phyloP scores from a whole-genome alignment of 2,797 vertebrate species.

The Columba guinea region DNA sequence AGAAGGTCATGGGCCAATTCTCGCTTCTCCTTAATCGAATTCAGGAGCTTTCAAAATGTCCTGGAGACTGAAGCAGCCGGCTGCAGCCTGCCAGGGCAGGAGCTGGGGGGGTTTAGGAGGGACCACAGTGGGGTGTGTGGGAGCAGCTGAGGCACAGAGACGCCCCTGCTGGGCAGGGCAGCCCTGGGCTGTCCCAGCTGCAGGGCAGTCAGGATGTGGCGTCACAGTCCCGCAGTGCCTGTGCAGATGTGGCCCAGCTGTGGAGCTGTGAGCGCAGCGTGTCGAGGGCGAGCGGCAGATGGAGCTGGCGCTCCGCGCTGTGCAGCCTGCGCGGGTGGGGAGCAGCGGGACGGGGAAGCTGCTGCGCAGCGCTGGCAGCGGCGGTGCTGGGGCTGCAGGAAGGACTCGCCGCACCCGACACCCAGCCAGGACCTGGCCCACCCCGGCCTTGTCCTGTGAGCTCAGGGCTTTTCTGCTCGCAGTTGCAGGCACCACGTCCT shows the following conservation, averaged over 20 bases:
- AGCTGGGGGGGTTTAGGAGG: not conserved
- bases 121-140: fast-evolving
- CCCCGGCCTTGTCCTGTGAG: fast-evolving
- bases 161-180: too few relatives aligned
- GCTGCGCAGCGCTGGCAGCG: too few relatives aligned
- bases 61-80: fast-evolving
- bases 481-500: not conserved
- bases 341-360: too few relatives aligned
- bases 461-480: not conserved
- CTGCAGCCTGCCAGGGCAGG: not conserved
- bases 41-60: not conserved
- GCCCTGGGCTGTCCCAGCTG: not conserved
- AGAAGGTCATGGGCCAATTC: not conserved
- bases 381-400: too few relatives aligned
- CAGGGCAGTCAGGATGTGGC: fast-evolving
- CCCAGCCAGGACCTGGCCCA: not conserved
- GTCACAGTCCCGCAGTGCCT: fast-evolving
- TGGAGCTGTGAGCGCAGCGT: not conserved
- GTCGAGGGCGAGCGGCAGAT: not conserved
- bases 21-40: not conserved
- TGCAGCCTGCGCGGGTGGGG: not conserved
- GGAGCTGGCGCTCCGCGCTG: not conserved
- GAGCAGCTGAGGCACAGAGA: not conserved
- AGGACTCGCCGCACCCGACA: not conserved
- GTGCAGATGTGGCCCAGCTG: not conserved